Evolutionary conservation across 2,797 vertebrate genomes (phyloP).

Genomic region (Poeciliopsis presidionis): DNA sequence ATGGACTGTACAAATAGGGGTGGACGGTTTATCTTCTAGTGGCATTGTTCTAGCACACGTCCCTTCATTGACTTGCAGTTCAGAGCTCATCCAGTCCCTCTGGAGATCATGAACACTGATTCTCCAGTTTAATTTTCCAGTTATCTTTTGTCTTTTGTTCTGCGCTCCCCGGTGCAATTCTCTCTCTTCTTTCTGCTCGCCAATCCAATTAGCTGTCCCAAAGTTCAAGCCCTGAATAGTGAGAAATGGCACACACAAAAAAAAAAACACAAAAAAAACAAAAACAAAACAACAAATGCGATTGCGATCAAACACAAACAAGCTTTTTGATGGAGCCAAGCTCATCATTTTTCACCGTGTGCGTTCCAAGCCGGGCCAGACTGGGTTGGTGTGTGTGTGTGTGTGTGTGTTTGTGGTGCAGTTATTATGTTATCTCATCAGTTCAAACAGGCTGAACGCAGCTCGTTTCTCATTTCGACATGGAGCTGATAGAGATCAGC

Average conservation of each 20-base stretch:
- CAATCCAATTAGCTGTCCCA: constrained; percentile 65
- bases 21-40: constrained; percentile 42
- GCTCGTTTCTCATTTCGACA: constrained; percentile 50
- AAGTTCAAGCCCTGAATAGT: constrained; percentile 37
- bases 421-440: constrained; percentile 55
- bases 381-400: constrained; percentile 11
- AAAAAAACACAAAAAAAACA: not conserved
- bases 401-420: constrained; percentile 12
- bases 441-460: constrained; percentile 43
- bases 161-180: constrained; percentile 10
- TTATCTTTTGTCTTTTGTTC: constrained; percentile 37
- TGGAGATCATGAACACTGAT: constrained; percentile 47
- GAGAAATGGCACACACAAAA: constrained; percentile 39
- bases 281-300: constrained; percentile 46
- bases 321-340: constrained; percentile 12
- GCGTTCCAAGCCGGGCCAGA: constrained; percentile 31
- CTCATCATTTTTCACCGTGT: constrained; percentile 22
- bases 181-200: constrained; percentile 22
- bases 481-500: constrained; percentile 52
- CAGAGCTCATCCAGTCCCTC: constrained; percentile 34
- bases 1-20: constrained; percentile 19
- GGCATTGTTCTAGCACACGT: constrained; percentile 45
- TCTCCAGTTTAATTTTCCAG: constrained; percentile 50
- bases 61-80: constrained; percentile 46
- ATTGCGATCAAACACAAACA: constrained; percentile 64